phyloP scores from a whole-genome alignment of 2,797 vertebrate species.

The Ibycter americanus region DNA sequence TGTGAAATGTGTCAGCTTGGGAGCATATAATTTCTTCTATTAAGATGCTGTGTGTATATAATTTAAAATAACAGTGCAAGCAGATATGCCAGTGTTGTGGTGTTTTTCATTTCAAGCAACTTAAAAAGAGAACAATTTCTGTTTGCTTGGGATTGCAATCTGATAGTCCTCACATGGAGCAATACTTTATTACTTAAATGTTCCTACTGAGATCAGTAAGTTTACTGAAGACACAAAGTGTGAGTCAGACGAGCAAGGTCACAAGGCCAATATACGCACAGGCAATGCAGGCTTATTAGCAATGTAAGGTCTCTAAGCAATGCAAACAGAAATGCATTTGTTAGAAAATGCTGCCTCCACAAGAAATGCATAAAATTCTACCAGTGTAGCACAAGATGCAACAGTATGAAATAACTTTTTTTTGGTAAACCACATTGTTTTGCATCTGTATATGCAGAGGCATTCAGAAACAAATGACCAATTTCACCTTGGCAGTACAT shows the following conservation, averaged over 20 bases:
- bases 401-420: neutral
- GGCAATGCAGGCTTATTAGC: neutral
- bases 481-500: neutral
- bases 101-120: neutral
- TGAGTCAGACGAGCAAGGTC: neutral
- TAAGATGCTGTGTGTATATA: slow-evolving; percentile 47
- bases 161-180: neutral
- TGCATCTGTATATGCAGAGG: neutral
- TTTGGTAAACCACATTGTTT: neutral
- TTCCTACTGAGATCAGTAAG: neutral
- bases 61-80: slow-evolving; percentile 68
- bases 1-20: slow-evolving; percentile 70
- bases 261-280: neutral
- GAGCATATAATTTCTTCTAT: slow-evolving; percentile 66
- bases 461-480: neutral
- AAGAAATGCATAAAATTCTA: neutral
- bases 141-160: neutral
- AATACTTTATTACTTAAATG: neutral
- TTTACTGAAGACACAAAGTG: neutral
- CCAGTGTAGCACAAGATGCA: neutral
- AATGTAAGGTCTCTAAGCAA: neutral
- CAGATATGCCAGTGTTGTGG: neutral
- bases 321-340: neutral
- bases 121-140: neutral
- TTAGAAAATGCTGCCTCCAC: neutral